Percentiles rank a stretch among this genome's conserved stretches.
These are phyloP conservation scores for Lanistes nyassanus DNA, from an alignment of 1,140 invertebrate species.

Conservation along the genomic window DNA sequence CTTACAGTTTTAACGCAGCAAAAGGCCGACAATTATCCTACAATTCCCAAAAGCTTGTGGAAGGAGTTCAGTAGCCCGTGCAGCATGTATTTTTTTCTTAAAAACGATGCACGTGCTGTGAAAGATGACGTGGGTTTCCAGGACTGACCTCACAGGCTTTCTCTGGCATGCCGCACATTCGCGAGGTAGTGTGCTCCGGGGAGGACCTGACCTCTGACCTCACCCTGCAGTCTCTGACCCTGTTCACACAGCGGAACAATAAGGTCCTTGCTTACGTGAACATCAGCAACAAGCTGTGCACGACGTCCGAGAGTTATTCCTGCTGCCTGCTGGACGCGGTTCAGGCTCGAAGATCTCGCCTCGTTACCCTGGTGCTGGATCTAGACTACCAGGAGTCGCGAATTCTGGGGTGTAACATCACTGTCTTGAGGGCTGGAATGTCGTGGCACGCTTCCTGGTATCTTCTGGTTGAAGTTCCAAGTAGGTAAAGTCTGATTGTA, in stretches of 20 bases:
- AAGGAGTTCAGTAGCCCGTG: no score
- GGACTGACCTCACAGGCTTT: not conserved
- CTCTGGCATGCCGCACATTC: not conserved
- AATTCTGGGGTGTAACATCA: not conserved
- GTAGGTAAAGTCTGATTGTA: no score
- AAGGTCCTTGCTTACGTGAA: not conserved
- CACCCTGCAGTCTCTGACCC: not conserved
- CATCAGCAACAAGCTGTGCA: not conserved
- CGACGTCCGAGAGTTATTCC: not conserved
- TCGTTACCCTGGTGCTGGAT: not conserved
- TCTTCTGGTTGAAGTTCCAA: no score
- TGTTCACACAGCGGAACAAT: not conserved
- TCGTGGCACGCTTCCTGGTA: no score
- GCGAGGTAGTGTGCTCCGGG: not conserved
- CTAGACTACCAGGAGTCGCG: not conserved
- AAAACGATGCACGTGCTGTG: no score
- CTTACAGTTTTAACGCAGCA: not conserved
- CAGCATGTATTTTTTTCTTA: no score
- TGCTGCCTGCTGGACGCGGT: not conserved
- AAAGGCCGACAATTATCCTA: no score
- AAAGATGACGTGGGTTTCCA: not conserved
- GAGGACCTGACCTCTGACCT: not conserved
- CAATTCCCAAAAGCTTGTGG: no score
- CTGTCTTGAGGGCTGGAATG: not conserved
- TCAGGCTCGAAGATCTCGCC: not conserved